Base-by-base conservation (phyloP, 1,140 invertebrate genomes). In the Zaprionus lachaisei region DNA sequence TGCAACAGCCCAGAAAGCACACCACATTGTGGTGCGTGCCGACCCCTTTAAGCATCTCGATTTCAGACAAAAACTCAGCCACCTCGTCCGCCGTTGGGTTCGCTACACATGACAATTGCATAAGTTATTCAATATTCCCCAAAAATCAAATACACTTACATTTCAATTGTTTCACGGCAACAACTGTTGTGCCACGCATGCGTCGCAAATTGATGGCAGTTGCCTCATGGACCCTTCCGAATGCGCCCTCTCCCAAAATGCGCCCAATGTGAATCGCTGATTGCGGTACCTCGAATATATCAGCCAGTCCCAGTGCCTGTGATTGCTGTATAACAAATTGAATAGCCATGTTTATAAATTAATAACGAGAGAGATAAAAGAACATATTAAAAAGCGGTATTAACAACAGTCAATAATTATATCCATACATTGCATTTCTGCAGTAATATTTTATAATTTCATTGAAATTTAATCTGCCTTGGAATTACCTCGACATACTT, bases 21-120 rank as follows among this genome's bases (percentile, higher is more conserved):
- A 98, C 96, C 26, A 98, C 95, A 92, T 98, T 96, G 14, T 94
- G 94, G 93, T 98, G 97, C 0, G 94, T 93, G 1, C 96, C 97
- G 2, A 97, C 95, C 34, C 94, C 94, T 92, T 97, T 97, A 93
- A 98, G 94, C 92, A 97, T 96, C 22, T 94, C 93, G 9, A 98
- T 96, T 93, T 98, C 97, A 1, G 95, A 93, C 5, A 97, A 92
- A 80, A 98, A 95, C 77, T 96, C 95, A 17, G 94, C 93, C 4
- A 94, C 93, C 74, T 95, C 95, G 79, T 96, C 95, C 1, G 93
- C 80, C 9, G 94, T 91, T 1, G 94, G 94, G 81, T 92, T 91
- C 6, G 76, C 91, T 92, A n/a, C n/a, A 15, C 14, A 61, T 15
- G 4, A 4, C 54, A 62, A 17, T 17, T 6, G n/a, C 49, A 41